phyloP scores from a whole-genome alignment of 2,888 invertebrate species.

The Agriopis leucophaearia region DNA sequence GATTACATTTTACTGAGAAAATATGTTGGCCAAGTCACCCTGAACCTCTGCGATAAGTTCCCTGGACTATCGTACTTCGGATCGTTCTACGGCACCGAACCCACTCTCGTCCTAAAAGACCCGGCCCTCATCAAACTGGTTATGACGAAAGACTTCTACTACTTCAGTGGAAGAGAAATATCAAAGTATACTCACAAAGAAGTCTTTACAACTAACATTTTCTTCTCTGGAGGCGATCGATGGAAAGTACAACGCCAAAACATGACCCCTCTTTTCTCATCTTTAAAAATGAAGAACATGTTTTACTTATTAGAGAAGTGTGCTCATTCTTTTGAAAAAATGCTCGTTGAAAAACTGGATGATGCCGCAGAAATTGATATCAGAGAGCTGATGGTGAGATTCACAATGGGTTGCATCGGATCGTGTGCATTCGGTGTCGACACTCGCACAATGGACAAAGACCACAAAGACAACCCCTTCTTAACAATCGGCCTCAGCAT shows the following conservation, averaged over 20 bases:
- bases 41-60: constrained; percentile 60
- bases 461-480: constrained; percentile 56
- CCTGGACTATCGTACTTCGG: constrained; percentile 66
- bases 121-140: constrained; percentile 66
- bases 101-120: constrained; percentile 66
- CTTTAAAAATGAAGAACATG: constrained; percentile 74
- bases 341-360: constrained; percentile 54
- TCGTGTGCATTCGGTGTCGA: constrained; percentile 69
- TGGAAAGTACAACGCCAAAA: constrained; percentile 74
- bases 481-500: constrained; percentile 55
- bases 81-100: constrained; percentile 68
- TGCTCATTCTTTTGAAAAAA: constrained; percentile 54
- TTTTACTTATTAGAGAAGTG: constrained; percentile 66
- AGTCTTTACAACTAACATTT: constrained; percentile 57
- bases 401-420: constrained; percentile 68
- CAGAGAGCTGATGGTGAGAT: constrained; percentile 57
- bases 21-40: constrained; percentile 48
- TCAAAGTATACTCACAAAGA: constrained; percentile 60
- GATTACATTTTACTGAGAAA: constrained; percentile 59
- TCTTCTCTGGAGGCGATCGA: constrained; percentile 63
- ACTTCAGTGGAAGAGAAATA: constrained; percentile 67
- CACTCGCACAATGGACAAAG: constrained; percentile 58
- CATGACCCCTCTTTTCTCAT: constrained; percentile 68
- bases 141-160: constrained; percentile 68
- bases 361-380: constrained; percentile 51